Percentiles rank a stretch among this genome's conserved stretches.
phyloP scores from a whole-genome alignment of 2,888 invertebrate species.

The Mycalesis mineus region DNA sequence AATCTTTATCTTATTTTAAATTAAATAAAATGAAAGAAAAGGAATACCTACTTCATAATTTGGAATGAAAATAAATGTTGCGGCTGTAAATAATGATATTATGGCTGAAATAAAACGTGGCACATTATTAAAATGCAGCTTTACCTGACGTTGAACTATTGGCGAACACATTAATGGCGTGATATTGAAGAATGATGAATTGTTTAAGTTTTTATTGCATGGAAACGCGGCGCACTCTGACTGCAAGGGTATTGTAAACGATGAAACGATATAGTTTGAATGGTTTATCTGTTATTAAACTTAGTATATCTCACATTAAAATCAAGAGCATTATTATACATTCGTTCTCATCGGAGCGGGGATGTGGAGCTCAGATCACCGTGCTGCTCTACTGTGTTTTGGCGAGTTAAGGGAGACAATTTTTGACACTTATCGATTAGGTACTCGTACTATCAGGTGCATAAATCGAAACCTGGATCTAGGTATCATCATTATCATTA shows the following conservation, averaged over 20 bases:
- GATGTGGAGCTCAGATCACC: too few relatives aligned
- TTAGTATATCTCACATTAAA: too few relatives aligned
- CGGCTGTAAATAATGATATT: conserved; percentile 6
- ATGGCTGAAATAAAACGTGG: conserved; percentile 9
- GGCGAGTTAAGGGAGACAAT: too few relatives aligned
- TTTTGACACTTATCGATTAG: too few relatives aligned
- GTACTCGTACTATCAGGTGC: too few relatives aligned
- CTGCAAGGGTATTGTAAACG: conserved; percentile 15
- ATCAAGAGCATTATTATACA: too few relatives aligned
- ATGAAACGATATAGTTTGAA: neutral
- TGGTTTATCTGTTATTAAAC: too few relatives aligned
- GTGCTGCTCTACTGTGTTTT: too few relatives aligned
- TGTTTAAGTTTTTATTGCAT: conserved; percentile 23
- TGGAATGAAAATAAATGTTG: neutral
- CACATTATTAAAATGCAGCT: conserved; percentile 23
- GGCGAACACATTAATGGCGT: conserved; percentile 25
- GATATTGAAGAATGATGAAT: conserved; percentile 28
- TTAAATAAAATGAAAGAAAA: neutral
- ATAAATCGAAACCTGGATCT: too few relatives aligned
- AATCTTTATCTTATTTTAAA: neutral
- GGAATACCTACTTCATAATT: neutral
- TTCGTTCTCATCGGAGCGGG: too few relatives aligned
- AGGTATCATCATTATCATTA: too few relatives aligned
- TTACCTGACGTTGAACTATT: conserved; percentile 23
- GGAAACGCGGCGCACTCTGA: conserved; percentile 20